Percentiles rank a stretch among this genome's conserved stretches.
Conservation (phyloP, 2,113 vertebrate species). For the Irena cyanogastra region DNA sequence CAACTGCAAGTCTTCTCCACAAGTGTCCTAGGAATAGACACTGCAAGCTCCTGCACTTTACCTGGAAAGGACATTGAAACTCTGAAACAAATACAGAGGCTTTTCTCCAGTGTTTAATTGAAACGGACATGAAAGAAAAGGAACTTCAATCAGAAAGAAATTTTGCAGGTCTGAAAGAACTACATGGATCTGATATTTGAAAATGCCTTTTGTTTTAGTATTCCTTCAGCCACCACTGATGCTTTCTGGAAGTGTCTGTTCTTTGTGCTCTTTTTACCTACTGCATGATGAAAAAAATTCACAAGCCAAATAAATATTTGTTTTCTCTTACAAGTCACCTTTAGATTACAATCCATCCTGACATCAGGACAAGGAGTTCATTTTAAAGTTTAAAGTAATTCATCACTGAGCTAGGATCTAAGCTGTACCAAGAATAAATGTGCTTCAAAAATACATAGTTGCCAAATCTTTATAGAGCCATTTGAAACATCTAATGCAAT, state of each 20-base stretch:
- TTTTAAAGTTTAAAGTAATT: constrained; percentile 29
- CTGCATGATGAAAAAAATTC: not conserved
- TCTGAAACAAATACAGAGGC: not conserved
- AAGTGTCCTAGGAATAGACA: not conserved
- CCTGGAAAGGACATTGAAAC: not conserved
- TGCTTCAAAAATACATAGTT: not conserved
- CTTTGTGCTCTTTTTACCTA: not conserved
- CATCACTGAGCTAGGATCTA: not conserved
- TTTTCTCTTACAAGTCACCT: constrained; percentile 9
- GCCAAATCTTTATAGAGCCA: not conserved
- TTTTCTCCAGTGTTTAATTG: not conserved
- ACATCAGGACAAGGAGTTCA: not conserved
- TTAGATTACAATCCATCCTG: constrained; percentile 20
- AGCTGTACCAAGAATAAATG: not conserved
- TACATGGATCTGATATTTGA: not conserved
- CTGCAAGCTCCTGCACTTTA: not conserved
- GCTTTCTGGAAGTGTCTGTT: not conserved
- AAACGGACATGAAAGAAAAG: not conserved
- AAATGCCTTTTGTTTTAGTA: not conserved
- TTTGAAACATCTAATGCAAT: not conserved
- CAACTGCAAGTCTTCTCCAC: not conserved
- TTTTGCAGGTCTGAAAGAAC: not conserved
- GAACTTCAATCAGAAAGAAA: not conserved
- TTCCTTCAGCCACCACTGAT: not conserved
- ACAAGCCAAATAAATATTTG: constrained; percentile 13